Percentiles rank a stretch among this genome's conserved stretches.
phyloP scores from a whole-genome alignment of 2,797 vertebrate genomes.

The Mormyrops boulengeri region DNA sequence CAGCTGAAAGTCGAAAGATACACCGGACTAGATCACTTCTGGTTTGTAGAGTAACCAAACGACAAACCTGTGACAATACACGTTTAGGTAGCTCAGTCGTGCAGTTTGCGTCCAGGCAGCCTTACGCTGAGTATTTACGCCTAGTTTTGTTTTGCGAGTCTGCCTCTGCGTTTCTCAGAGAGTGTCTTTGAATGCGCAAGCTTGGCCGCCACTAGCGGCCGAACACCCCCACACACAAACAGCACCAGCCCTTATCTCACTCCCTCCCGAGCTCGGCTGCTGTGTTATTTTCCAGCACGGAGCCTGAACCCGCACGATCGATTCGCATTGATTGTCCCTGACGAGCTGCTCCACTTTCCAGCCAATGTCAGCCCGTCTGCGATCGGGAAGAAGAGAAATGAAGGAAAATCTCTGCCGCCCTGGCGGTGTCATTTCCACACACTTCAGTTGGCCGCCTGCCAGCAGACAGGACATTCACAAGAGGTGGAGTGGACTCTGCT shows the following conservation, averaged over 20 bases:
- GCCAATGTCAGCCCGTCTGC: slow-evolving; percentile 96
- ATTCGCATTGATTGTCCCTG: slow-evolving; percentile 99
- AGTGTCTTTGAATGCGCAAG: slow-evolving; percentile 55
- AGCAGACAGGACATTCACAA: slow-evolving; percentile 69
- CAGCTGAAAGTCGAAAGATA: neutral
- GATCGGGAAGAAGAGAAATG: slow-evolving; percentile 86
- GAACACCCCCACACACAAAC: slow-evolving; percentile 38
- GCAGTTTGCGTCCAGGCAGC: slow-evolving; percentile 5
- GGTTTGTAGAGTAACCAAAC: neutral
- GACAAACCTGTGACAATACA: neutral
- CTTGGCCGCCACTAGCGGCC: slow-evolving; percentile 51
- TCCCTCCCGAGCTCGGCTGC: slow-evolving; percentile 53
- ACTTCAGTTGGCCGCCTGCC: slow-evolving; percentile 84
- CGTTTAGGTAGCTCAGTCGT: neutral
- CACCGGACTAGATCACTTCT: neutral
- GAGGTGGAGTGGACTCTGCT: slow-evolving; percentile 69
- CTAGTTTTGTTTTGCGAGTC: slow-evolving; percentile 48
- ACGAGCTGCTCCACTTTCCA: slow-evolving; percentile 99
- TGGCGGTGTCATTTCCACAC: slow-evolving; percentile 98
- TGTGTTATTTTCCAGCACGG: slow-evolving; percentile 57
- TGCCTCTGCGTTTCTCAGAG: slow-evolving; percentile 51
- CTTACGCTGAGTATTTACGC: slow-evolving; percentile 39
- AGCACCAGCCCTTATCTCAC: slow-evolving; percentile 27
- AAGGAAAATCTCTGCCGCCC: slow-evolving; percentile 94
- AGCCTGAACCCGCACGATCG: slow-evolving; percentile 81